Base-by-base conservation (phyloP, 2,797 vertebrate genomes). In the Hydrophis major region DNA sequence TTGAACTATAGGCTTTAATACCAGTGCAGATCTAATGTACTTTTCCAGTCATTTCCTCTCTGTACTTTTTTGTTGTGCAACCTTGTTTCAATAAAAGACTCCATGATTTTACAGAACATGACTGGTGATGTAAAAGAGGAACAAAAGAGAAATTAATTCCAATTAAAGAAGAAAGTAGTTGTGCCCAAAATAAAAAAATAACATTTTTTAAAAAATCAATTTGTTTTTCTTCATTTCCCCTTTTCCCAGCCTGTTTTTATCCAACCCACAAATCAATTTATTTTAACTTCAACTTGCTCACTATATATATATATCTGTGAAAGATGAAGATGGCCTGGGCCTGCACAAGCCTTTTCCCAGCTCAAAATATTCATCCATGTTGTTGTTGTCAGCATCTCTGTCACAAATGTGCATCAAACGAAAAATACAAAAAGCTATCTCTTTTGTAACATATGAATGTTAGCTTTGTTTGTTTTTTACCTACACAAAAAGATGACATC, bases 1-100 rank as follows among this genome's bases (percentile, higher is more conserved):
- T n/a, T 92, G 94, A 91, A 92, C 95, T 94, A 95, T 96, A 93
- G 94, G 95, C 94, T 86, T 91, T 78, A 92, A 96, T 10, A 89
- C 94, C 93, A 94, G n/a, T 93, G 78, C 94, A 95, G 91, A 92
- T 92, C 86, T 92, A 93, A 50, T 92, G 57, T 78, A 87, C 91
- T 89, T 50, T 74, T 93, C 93, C 87, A 27, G 0, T 0, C 89
- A 92, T 90, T 16, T 89, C 89, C 32, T 89, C 87, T 93, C 94
- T 95, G 86, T 89, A 47, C 37, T 25, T 25, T 47, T 83, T 83
- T 47, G 20, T 4, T 83, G 74, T 83, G 74, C 74, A 83, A 47
- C 20, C 10, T 83, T 83, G 8, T 88, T 93, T 93, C 94, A 91
- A 6, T 87, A 96, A 93, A 90, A 86, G 87, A 83, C 37, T 83